Evolutionary conservation across 2,888 invertebrate genomes (phyloP), one percentile per base, ranked within the genome.

Genomic region (Himalopsyche kuldschensis): DNA sequence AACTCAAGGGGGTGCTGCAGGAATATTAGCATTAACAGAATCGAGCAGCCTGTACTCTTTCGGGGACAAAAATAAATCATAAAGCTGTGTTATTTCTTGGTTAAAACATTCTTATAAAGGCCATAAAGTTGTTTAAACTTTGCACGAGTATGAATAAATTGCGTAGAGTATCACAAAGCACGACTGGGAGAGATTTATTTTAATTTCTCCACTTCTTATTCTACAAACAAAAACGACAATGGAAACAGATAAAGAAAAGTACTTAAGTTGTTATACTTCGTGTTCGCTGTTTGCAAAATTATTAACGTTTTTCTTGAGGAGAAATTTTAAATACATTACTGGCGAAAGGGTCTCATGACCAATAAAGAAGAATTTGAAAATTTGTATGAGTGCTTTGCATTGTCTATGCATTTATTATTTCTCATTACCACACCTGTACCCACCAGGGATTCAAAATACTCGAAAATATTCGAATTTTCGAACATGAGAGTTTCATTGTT

Each of bases 121-220:
- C 77, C 24, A 47, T 48, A 80, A 82, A 82, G 84, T 82, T 82
- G 75, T 78, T 81, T 77, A 75, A 82, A 85, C 84, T 85, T 85
- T 84, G 47, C 77, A 77, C 75, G 41, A 48, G 85, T 77, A 82
- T 82, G 85, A 85, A 85, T 85, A 85, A 85, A 85, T 84, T 85
- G 84, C 78, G 79, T 80, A 82, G 76, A 82, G 79, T 78, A 81
- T 79, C 80, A 85, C 84, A 85, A 85, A 84, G 81, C 78, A 75
- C 75, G 77, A 24, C 20, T 24, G 31, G 83, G 82, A 46, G 32
- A 84, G 80, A 84, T 82, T 85, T 85, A 84, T 85, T 85, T 83
- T 84, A 85, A 84, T 85, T 85, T 80, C 84, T 84, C 78, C 84
- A 80, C 83, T 81, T 82, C 78, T 81, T 80, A 82, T 82, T 79